A percentile compares a stretch with the other conserved stretches of the same genome.
These are phyloP conservation scores for Tachyglossus aculeatus DNA, from an alignment of 2,797 vertebrate genomes.

Conservation along the genomic window DNA sequence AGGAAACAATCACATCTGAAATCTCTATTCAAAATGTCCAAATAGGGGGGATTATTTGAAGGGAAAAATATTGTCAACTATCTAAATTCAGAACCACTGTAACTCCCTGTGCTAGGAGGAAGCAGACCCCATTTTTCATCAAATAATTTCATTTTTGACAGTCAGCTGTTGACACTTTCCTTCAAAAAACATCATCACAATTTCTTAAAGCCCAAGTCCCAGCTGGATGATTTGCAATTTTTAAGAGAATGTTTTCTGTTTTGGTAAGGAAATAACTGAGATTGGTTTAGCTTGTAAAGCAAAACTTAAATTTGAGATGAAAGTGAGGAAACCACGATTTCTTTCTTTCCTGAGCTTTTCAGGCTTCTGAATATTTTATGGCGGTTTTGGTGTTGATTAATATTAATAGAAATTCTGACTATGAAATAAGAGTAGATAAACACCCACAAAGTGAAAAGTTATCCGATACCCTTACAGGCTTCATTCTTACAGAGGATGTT, in stretches of 20 bases:
- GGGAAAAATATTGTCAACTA: too few species aligned
- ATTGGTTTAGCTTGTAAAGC: background rate
- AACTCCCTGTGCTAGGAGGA: too few species aligned
- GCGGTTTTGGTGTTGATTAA: background rate
- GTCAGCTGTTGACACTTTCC: too few species aligned
- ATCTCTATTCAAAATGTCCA: too few species aligned
- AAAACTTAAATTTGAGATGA: background rate
- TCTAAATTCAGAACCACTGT: too few species aligned
- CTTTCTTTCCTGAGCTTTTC: background rate
- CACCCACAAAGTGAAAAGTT: background rate
- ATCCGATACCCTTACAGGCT: accelerated
- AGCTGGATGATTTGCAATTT: background rate
- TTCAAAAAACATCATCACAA: background rate
- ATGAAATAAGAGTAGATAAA: background rate
- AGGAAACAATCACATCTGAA: too few species aligned
- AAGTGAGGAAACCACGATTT: background rate
- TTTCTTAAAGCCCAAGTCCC: background rate
- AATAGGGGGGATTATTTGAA: too few species aligned
- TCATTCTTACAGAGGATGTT: background rate
- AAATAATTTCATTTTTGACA: too few species aligned
- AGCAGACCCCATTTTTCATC: too few species aligned
- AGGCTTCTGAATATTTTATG: background rate
- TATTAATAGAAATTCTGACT: background rate
- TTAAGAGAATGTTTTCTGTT: background rate
- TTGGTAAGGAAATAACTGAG: too few species aligned